Evolutionary conservation across 2,113 vertebrate genomes (phyloP).

Genomic region (Melierax canorus): DNA sequence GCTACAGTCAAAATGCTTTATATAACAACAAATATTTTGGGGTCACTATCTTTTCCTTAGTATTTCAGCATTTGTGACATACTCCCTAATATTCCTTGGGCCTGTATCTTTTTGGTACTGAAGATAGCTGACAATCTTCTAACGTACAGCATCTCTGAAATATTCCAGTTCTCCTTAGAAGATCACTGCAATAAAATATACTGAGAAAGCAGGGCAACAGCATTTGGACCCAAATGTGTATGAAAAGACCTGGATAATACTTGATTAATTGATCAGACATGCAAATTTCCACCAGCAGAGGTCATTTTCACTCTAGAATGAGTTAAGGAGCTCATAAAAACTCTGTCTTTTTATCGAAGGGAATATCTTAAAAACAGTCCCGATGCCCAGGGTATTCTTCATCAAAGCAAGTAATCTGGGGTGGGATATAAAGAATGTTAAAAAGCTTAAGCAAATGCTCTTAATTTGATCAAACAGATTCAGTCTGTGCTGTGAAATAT

Average conservation of each 20-base stretch:
- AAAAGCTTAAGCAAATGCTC: neutral
- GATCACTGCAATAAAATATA: neutral
- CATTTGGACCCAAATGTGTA: neutral
- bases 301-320: constrained; percentile 48
- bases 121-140: neutral
- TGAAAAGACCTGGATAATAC: neutral
- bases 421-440: neutral
- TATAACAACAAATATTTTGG: neutral
- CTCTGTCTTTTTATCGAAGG: neutral
- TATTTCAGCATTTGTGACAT: neutral
- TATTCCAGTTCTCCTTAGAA: neutral
- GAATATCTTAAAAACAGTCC: neutral
- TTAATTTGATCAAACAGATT: neutral
- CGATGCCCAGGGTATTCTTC: neutral
- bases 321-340: neutral
- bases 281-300: constrained; percentile 42
- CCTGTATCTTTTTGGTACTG: neutral
- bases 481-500: neutral
- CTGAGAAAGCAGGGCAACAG: neutral
- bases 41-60: neutral
- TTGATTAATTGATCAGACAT: neutral
- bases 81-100: neutral
- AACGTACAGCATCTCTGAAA: neutral
- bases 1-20: neutral
- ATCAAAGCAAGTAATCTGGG: neutral